Percentiles rank a stretch among this genome's conserved stretches.
These are phyloP conservation scores for Lutraria lutraria DNA, from an alignment of 2,888 invertebrate genomes.

Conservation along the genomic window DNA sequence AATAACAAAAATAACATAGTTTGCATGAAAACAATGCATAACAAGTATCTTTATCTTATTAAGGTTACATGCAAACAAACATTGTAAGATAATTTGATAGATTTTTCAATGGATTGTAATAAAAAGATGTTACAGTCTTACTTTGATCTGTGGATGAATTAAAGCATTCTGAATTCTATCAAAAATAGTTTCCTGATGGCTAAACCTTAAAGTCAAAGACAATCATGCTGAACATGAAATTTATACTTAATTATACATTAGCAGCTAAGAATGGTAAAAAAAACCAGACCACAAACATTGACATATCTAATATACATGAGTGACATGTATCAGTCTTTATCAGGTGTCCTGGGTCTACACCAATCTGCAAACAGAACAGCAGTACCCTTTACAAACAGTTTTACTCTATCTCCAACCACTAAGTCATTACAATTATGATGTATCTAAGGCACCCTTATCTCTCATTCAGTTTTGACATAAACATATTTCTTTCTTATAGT, in stretches of 20 bases:
- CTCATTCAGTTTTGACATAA: slow-evolving; percentile 48
- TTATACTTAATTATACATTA: slow-evolving; percentile 13
- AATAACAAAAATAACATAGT: neutral
- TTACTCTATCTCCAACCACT: slow-evolving; percentile 2
- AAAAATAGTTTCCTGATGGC: neutral
- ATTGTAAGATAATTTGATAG: neutral
- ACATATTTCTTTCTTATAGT: slow-evolving; percentile 52
- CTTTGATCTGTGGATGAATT: neutral
- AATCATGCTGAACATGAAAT: neutral
- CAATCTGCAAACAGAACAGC: neutral
- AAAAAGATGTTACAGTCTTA: neutral
- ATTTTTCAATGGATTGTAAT: neutral
- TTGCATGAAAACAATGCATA: slow-evolving; percentile 11
- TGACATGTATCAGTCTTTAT: slow-evolving; percentile 12
- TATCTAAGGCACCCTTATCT: slow-evolving; percentile 42
- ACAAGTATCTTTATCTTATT: neutral
- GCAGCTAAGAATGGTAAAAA: neutral
- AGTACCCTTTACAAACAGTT: neutral
- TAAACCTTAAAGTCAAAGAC: neutral
- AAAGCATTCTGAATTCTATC: neutral
- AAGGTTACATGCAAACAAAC: neutral
- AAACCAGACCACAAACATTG: slow-evolving; percentile 4
- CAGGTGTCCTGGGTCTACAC: slow-evolving; percentile 15
- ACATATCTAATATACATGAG: slow-evolving; percentile 15
- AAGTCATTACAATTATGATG: slow-evolving; percentile 34